Percentiles rank a stretch among this genome's conserved stretches.
phyloP scores from a whole-genome alignment of 2,113 vertebrate species.

The Tamias sibiricus region DNA sequence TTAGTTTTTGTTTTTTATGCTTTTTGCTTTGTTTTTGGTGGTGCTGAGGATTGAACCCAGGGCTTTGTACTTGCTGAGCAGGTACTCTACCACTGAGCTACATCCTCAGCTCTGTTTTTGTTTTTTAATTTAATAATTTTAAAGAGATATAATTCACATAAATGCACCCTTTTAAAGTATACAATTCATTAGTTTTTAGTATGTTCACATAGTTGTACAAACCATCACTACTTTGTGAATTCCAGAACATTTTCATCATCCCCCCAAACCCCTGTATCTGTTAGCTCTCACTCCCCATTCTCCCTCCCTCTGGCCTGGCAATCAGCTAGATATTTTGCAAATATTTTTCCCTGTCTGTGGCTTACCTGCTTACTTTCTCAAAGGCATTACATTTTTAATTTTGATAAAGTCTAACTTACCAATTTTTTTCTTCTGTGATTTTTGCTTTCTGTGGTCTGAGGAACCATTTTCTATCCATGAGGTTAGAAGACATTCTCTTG shows the following conservation, averaged over 20 bases:
- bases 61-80: not conserved
- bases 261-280: not conserved
- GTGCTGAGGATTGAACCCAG: not conserved
- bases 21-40: not conserved
- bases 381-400: conserved; percentile 4
- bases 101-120: not conserved
- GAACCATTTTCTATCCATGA: not conserved
- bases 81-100: not conserved
- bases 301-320: not conserved
- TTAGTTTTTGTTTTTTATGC: not conserved
- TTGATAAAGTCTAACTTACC: not conserved
- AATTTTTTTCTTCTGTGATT: not conserved
- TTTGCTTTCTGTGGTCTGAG: conserved; percentile 3
- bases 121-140: not conserved
- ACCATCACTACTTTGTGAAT: not conserved
- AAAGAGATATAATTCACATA: too few species aligned
- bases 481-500: not conserved
- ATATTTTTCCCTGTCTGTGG: not conserved
- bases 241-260: not conserved
- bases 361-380: not conserved
- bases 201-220: not conserved
- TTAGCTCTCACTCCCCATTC: not conserved
- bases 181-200: not conserved
- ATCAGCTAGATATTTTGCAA: not conserved
- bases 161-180: not conserved